A percentile compares a stretch with the other conserved stretches of the same genome.
These are phyloP conservation scores for Zaprionus tsacasi DNA, from an alignment of 1,140 invertebrate genomes.

Conservation along the genomic window DNA sequence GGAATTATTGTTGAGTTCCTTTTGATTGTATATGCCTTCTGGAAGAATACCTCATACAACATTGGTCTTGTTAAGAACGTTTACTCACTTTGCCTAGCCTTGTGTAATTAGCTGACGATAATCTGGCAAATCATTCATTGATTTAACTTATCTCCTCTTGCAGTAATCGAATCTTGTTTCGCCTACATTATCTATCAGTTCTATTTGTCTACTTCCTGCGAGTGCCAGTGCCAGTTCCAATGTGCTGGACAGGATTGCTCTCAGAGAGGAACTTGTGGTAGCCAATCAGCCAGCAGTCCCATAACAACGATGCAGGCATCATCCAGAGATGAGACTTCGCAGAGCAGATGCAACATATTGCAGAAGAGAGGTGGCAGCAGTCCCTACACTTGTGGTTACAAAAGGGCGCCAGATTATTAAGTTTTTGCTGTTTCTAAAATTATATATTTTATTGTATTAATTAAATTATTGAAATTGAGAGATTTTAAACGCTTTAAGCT, in stretches of 20 bases:
- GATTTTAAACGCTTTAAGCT: neutral
- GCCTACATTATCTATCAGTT: slow-evolving; percentile 54
- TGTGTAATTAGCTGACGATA: slow-evolving; percentile 32
- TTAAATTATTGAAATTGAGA: neutral
- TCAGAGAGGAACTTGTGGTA: neutral
- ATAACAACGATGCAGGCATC: neutral
- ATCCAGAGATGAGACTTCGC: neutral
- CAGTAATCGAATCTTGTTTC: slow-evolving; percentile 57
- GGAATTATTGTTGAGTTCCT: slow-evolving; percentile 48
- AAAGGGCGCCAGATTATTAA: neutral
- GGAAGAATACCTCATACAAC: slow-evolving; percentile 34
- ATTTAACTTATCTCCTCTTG: neutral
- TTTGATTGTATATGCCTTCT: slow-evolving; percentile 51
- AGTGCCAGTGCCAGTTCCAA: neutral
- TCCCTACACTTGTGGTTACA: slow-evolving; percentile 10
- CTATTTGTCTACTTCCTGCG: slow-evolving; percentile 23
- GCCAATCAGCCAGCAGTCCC: neutral
- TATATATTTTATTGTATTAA: slow-evolving; percentile 2
- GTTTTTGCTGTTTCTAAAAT: neutral
- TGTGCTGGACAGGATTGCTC: neutral
- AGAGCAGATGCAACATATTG: slow-evolving; percentile 7
- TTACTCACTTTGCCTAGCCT: slow-evolving; percentile 20
- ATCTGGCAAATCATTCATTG: neutral
- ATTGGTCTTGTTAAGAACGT: slow-evolving; percentile 39
- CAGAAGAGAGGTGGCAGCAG: neutral